Evolutionary conservation across 2,113 vertebrate genomes (phyloP), one percentile per base, ranked within the genome.

Genomic region (Stomatorhinus ivindoensis): DNA sequence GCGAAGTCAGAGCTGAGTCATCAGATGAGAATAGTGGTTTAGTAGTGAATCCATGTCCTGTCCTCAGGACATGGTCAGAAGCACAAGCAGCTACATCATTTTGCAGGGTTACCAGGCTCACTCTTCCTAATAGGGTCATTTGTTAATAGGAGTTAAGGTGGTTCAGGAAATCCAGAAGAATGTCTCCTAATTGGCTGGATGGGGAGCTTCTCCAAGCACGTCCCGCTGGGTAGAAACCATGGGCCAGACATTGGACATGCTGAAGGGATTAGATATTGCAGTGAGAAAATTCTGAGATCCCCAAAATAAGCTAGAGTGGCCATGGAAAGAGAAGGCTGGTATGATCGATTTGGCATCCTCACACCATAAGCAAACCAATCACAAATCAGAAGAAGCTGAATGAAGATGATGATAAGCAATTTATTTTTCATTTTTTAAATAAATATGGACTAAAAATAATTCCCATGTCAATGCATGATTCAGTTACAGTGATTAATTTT

Each of bases 391-490:
- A 9, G 2, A 76, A 76, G 31, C 35, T 15, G 15, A 19, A 39
- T 76, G 69, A 42, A 42, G 35, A 39, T 19, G 15, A 39, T 80
- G 31, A 76, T 76, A 76, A 6, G 35, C 3, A 44, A 82, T 7
- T 82, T 10, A 3, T 24, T 47, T 1, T 24, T 21, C 7, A 47
- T 21, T 84, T 46, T 47, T 4, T 47, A 84, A 84, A 10, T 24
- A 84, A 46, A 84, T 39, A 44, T 19, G 24, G 24, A 82, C 42
- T 92, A 86, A 88, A 84, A 89, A 90, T 93, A 91, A 92, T 90
- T 92, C 85, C 93, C 90, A 91, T 90, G 87, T 90, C 31, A 91
- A 91, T 94, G 93, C 92, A 90, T 69, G 89, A 94, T 95, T 94
- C 93, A 91, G 91, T 93, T 91, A 92, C 92, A 92, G 88, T 87